These are phyloP conservation scores for Drosophila setosimentum DNA, from an alignment of 2,888 invertebrate species.

Conservation along the genomic window DNA sequence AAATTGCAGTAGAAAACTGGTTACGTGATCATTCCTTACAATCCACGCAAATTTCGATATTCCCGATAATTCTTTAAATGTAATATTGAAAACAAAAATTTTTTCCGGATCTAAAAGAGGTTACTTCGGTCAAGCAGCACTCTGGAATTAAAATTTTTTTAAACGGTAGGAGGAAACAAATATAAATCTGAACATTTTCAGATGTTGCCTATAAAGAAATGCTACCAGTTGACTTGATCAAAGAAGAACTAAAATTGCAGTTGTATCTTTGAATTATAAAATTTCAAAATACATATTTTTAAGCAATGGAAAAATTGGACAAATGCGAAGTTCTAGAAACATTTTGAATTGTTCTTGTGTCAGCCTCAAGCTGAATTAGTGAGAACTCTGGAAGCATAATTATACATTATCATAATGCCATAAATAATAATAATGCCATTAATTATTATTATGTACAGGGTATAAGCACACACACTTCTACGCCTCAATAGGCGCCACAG, in stretches of 20 bases:
- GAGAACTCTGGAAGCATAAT: background rate
- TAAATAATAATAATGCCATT: background rate
- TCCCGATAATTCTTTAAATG: background rate
- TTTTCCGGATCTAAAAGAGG: too few species aligned
- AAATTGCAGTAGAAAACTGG: background rate
- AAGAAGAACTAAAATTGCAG: background rate
- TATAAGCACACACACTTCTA: conserved; percentile 8
- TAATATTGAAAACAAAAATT: too few species aligned
- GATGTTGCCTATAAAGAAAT: background rate
- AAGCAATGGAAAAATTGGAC: background rate
- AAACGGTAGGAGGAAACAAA: too few species aligned
- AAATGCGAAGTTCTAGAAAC: background rate
- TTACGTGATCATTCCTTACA: background rate
- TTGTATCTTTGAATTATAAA: background rate
- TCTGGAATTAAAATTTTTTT: too few species aligned
- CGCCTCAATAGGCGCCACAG: conserved; percentile 1
- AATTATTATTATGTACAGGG: background rate
- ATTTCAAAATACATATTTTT: background rate
- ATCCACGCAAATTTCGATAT: background rate
- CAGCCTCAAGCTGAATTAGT: background rate
- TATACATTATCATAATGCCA: too few species aligned
- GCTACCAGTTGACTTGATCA: background rate
- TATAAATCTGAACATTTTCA: too few species aligned
- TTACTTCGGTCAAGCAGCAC: too few species aligned
- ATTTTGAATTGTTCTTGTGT: background rate